phyloP scores from a whole-genome alignment of 2,888 invertebrate genomes.

The Drosophila meridiana region DNA sequence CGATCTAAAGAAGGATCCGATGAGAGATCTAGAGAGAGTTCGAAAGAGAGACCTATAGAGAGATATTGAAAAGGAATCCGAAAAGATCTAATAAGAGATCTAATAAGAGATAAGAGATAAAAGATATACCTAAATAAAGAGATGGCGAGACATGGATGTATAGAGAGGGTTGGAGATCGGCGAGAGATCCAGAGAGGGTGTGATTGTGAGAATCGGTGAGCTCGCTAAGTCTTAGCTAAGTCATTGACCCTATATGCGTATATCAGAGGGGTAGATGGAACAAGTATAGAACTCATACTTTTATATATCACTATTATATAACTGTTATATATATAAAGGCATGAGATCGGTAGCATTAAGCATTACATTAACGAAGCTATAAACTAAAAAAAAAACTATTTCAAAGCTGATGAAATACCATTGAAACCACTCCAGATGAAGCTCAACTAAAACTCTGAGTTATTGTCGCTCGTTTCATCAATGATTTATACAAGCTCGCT shows the following conservation, averaged over 20 bases:
- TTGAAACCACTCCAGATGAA: constrained; percentile 11
- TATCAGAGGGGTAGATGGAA: no score
- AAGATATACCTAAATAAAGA: no score
- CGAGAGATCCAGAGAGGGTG: neutral
- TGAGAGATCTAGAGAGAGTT: neutral
- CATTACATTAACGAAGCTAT: neutral
- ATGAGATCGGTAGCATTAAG: neutral
- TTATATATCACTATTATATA: no score
- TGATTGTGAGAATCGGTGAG: neutral
- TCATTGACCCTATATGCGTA: neutral
- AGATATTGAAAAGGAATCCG: neutral
- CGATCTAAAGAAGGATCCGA: no score
- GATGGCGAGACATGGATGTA: no score
- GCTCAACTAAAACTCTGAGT: constrained; percentile 32
- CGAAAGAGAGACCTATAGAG: neutral
- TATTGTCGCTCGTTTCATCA: constrained; percentile 60
- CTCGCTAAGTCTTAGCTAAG: neutral
- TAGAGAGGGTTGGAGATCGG: neutral
- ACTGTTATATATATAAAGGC: neutral
- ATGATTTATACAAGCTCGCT: constrained; percentile 58
- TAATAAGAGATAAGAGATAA: no score
- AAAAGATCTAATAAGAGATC: no score
- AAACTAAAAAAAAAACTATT: neutral
- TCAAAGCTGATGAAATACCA: neutral
- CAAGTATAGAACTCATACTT: neutral